These are phyloP conservation scores for Monomorium pharaonis DNA, from an alignment of 1,140 invertebrate genomes.

Conservation along the genomic window DNA sequence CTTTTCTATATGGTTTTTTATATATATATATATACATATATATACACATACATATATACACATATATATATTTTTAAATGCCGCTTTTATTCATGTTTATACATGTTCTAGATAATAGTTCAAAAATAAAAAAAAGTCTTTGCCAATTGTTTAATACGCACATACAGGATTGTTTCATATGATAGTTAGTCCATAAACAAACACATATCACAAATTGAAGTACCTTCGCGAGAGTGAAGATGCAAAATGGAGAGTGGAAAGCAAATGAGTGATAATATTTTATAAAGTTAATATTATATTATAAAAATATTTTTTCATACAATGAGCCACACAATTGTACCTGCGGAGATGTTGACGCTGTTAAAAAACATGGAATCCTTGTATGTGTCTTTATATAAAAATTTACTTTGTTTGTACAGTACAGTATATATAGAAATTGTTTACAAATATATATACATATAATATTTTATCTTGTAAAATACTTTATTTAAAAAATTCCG, in stretches of 20 bases:
- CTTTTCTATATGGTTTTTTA: no score
- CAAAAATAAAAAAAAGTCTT: not conserved
- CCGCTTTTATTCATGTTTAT: conserved; percentile 11
- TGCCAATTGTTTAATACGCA: not conserved
- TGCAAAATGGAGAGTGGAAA: no score
- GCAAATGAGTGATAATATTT: conserved; percentile 23
- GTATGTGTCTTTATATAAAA: conserved; percentile 54
- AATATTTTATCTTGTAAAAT: conserved; percentile 49
- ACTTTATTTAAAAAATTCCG: not conserved
- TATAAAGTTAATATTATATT: conserved; percentile 19
- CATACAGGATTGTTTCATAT: not conserved
- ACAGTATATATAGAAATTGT: conserved; percentile 23
- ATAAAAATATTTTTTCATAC: conserved; percentile 31
- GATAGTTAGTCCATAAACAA: not conserved
- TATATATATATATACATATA: no score
- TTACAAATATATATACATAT: not conserved
- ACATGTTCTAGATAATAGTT: conserved; percentile 2
- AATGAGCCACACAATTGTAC: conserved; percentile 26
- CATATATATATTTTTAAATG: conserved; percentile 9
- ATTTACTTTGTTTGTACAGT: conserved; percentile 63
- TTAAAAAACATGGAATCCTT: conserved; percentile 7
- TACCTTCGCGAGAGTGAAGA: not conserved
- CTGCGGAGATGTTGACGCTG: not conserved
- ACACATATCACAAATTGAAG: not conserved
- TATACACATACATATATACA: not conserved